Percentiles rank a stretch among this genome's conserved stretches.
Evolutionary conservation across 2,888 invertebrate genomes (phyloP).

Genomic region (Pasiphila rectangulata): DNA sequence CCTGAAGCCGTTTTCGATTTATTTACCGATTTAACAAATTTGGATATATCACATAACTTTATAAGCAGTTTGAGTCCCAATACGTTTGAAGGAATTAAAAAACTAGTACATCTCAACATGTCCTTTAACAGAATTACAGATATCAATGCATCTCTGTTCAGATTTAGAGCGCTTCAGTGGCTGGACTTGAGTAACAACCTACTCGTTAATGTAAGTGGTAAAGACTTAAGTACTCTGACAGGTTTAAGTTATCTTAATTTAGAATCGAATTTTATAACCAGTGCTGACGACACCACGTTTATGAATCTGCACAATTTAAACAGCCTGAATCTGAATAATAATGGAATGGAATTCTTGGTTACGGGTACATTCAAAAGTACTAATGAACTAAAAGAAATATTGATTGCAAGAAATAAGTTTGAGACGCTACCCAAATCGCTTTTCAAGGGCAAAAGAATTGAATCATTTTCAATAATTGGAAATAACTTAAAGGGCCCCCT

Average conservation of each 20-base stretch:
- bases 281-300: constrained; percentile 43
- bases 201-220: constrained; percentile 38
- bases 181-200: constrained; percentile 51
- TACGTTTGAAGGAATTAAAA: constrained; percentile 55
- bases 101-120: constrained; percentile 46
- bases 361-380: constrained; percentile 41
- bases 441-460: constrained; percentile 51
- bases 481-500: constrained; percentile 52
- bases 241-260: constrained; percentile 45
- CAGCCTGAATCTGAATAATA: constrained; percentile 45
- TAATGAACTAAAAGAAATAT: constrained; percentile 36
- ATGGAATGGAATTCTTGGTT: constrained; percentile 42
- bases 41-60: constrained; percentile 57
- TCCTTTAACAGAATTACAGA: constrained; percentile 50
- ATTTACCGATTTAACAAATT: constrained; percentile 40
- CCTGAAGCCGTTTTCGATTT: constrained; percentile 46
- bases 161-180: constrained; percentile 45
- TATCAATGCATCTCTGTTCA: constrained; percentile 50
- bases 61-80: constrained; percentile 41
- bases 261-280: constrained; percentile 45
- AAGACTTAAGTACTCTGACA: constrained; percentile 46
- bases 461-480: constrained; percentile 41
- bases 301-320: constrained; percentile 36
- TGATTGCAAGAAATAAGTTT: constrained; percentile 53
- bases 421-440: constrained; percentile 45